These are phyloP conservation scores for Tetrao urogallus DNA, from an alignment of 2,113 vertebrate species.

Conservation along the genomic window DNA sequence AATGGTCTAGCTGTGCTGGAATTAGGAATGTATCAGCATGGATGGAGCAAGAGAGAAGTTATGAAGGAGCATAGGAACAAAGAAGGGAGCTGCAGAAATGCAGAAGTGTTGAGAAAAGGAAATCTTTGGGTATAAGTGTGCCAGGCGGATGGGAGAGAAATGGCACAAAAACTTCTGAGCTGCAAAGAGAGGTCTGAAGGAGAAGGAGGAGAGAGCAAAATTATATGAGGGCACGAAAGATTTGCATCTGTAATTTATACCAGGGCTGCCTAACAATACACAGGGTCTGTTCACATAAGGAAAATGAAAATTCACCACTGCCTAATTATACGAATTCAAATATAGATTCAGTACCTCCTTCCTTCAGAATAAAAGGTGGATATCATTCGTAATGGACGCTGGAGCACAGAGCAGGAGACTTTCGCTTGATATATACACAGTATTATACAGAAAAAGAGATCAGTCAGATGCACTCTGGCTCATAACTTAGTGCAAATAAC, in stretches of 20 bases:
- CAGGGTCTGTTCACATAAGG: background rate
- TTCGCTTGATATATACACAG: background rate
- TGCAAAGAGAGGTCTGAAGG: background rate
- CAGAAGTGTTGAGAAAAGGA: constrained; percentile 4
- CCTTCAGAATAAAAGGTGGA: background rate
- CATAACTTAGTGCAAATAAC: background rate
- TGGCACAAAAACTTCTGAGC: background rate
- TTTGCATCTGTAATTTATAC: background rate
- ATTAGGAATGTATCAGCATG: constrained; percentile 13
- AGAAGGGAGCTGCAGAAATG: background rate
- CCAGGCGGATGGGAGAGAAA: background rate
- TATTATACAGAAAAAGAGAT: background rate
- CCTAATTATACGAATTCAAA: constrained; percentile 23
- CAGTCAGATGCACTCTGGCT: background rate
- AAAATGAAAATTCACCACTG: constrained; percentile 16
- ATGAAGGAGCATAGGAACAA: background rate
- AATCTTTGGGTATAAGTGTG: background rate
- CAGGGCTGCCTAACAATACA: background rate
- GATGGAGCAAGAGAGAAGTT: background rate
- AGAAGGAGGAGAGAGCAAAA: background rate
- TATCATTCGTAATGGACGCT: background rate
- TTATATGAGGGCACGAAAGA: background rate
- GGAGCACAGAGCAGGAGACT: background rate
- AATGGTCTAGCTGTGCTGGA: constrained; percentile 20
- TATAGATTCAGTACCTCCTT: background rate